Evolutionary conservation across 2,797 vertebrate genomes (phyloP), one percentile per base, ranked within the genome.

Genomic region (Sebastes vulpes): DNA sequence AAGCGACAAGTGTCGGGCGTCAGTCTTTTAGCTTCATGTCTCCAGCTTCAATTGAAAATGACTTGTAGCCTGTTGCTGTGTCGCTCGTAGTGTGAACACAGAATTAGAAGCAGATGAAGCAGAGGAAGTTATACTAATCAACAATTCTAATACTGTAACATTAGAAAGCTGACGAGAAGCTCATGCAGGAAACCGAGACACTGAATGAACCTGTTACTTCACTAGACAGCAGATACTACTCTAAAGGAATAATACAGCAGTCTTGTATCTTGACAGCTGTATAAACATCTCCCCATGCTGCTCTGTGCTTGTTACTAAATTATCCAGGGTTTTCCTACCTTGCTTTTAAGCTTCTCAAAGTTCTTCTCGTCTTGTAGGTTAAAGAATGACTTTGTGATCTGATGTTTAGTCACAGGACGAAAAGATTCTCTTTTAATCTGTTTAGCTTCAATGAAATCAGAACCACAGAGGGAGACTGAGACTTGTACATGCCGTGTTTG

Each of bases 401-500:
- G n/a, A 61, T 66, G 57, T 83, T 65, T 52, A 57, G 59, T 69
- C n/a, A 63, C 73, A 63, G 74, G 58, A 75, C 4, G 23, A 77
- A 48, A 32, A 66, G 14, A 48, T 54, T 65, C 42, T 63, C n/a
- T 59, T 81, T 84, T 81, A 74, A 66, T 88, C 68, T 75, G 42
- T 86, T 80, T 53, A 59, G 69, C 69, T 66, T 72, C 64, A 74
- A 61, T 75, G 42, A 71, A 89, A 83, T 71, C 68, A 66, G 66
- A 58, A 20, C 52, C 65, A 71, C 72, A 56, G 29, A 26, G 58
- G 46, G 60, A 65, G 58, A 31, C 57, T 59, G 54, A 76, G 64
- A 66, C 56, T 16, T 50, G 60, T 54, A 12, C 28, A 46, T 74
- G 61, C 18, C 42, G 16, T n/a, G 31, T 50, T 26, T 78, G 20